phyloP scores from a whole-genome alignment of 1,140 invertebrate species.

The Caenorhabditis remanei region DNA sequence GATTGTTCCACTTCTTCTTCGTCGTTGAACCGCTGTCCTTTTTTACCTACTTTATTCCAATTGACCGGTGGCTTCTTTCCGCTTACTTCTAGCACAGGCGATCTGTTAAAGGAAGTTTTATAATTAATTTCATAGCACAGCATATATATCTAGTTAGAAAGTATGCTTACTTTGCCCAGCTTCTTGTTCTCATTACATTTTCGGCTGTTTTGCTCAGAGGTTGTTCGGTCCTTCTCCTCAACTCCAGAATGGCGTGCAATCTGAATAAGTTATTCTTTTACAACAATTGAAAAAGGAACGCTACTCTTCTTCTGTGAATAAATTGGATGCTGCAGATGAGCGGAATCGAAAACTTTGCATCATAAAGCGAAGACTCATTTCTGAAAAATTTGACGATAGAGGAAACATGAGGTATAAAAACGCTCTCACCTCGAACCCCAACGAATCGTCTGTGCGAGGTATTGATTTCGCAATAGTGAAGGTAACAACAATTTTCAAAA shows the following conservation, averaged over 20 bases:
- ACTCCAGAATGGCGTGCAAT: neutral
- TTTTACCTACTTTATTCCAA: neutral
- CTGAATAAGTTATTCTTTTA: neutral
- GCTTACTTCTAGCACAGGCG: conserved; percentile 25
- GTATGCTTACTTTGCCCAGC: neutral
- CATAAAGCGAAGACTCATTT: neutral
- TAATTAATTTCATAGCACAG: neutral
- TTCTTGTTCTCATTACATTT: neutral
- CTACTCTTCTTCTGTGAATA: conserved; percentile 17
- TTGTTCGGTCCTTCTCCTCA: neutral
- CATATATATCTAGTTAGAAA: neutral
- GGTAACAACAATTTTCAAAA: neutral
- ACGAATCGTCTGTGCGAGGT: too few relatives aligned
- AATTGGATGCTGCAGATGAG: neutral
- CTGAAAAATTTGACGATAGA: too few relatives aligned
- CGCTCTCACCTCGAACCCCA: too few relatives aligned
- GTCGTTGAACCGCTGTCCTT: neutral
- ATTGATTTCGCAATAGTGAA: neutral
- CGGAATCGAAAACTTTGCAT: neutral
- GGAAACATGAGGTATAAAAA: too few relatives aligned
- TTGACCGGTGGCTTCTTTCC: neutral
- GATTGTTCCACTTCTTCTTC: neutral
- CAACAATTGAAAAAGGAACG: neutral
- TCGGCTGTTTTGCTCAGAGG: neutral
- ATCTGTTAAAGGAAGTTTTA: neutral